phyloP scores from a whole-genome alignment of 2,113 vertebrate species.

The Callospermophilus lateralis region DNA sequence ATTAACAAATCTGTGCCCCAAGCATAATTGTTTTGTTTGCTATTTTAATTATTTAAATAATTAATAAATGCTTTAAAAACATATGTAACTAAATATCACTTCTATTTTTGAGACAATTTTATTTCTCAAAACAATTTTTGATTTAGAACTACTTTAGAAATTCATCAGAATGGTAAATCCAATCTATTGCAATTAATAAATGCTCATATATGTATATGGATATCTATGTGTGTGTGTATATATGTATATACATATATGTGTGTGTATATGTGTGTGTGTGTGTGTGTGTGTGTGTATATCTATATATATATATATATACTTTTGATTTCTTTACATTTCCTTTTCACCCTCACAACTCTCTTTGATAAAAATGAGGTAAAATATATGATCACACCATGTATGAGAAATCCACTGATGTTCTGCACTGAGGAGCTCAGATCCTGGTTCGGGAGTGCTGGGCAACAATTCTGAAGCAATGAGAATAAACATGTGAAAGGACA shows the following conservation, averaged over 20 bases:
- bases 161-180: not conserved
- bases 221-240: too few species aligned
- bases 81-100: not conserved
- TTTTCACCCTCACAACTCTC: not conserved
- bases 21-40: not conserved
- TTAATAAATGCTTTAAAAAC: not conserved
- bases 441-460: not conserved
- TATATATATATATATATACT: too few species aligned
- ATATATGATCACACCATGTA: not conserved
- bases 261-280: too few species aligned
- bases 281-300: too few species aligned
- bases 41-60: not conserved
- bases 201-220: too few species aligned
- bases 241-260: too few species aligned
- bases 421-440: not conserved
- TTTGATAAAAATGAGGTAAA: not conserved
- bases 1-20: not conserved
- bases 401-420: not conserved
- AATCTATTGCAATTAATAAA: not conserved
- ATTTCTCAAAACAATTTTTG: not conserved
- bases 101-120: not conserved
- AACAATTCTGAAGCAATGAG: not conserved
- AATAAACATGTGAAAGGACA: not conserved
- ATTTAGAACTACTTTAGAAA: not conserved
- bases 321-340: not conserved